phyloP scores from a whole-genome alignment of 2,797 vertebrate species.

The Parauchenoglanis ngamensis region DNA sequence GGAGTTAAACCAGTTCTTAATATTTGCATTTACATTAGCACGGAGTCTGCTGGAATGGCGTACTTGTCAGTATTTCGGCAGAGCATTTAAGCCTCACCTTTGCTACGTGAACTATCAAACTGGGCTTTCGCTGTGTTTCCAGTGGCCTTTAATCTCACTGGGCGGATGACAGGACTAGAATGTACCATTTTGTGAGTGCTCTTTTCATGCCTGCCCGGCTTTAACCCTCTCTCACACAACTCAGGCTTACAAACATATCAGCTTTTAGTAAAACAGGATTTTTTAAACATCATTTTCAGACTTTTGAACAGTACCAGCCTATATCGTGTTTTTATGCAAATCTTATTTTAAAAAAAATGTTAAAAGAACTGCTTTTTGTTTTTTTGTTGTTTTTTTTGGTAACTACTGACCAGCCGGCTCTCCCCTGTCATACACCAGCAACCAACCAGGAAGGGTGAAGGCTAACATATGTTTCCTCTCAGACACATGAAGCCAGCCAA shows the following conservation, averaged over 20 bases:
- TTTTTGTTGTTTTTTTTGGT: neutral
- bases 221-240: neutral
- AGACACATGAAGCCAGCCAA: neutral
- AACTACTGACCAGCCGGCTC: neutral
- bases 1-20: neutral
- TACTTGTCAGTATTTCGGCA: neutral
- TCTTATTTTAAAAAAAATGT: neutral
- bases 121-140: neutral
- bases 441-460: neutral
- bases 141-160: neutral
- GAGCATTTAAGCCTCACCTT: neutral
- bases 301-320: neutral
- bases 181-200: neutral
- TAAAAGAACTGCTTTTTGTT: neutral
- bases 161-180: neutral
- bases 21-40: constrained; percentile 18
- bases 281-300: neutral
- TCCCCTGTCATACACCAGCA: neutral
- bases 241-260: neutral
- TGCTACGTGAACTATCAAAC: constrained; percentile 3
- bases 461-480: neutral
- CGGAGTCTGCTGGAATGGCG: neutral
- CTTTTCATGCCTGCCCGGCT: neutral
- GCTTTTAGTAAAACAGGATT: neutral
- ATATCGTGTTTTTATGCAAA: neutral